Evolutionary conservation across 2,888 invertebrate species (phyloP).

Genomic region (Matsumyia berberina): DNA sequence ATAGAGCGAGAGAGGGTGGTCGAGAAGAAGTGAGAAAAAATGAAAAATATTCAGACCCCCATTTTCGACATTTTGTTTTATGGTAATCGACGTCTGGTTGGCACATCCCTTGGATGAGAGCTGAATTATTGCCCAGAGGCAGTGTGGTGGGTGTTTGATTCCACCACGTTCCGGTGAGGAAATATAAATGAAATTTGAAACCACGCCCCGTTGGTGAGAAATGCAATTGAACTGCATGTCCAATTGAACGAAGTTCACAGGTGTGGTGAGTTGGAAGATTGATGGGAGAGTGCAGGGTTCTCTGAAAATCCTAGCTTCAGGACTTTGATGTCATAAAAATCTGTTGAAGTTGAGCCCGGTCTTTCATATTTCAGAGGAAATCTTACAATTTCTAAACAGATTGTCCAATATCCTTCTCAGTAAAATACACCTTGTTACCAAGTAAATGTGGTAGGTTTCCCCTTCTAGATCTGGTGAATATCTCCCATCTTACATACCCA

Average conservation of each 20-base stretch:
- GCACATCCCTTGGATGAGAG: slow-evolving; percentile 58
- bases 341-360: too few species aligned
- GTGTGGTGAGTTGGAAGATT: slow-evolving; percentile 40
- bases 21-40: slow-evolving; percentile 47
- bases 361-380: background rate
- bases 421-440: background rate
- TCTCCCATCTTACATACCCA: slow-evolving; percentile 10
- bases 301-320: too few species aligned
- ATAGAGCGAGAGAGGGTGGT: slow-evolving; percentile 56
- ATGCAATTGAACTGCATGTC: background rate
- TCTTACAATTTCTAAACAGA: background rate
- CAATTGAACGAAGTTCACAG: slow-evolving; percentile 26
- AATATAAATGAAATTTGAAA: slow-evolving; percentile 29
- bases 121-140: slow-evolving; percentile 42
- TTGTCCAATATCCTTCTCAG: too few species aligned
- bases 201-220: slow-evolving; percentile 56
- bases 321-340: background rate
- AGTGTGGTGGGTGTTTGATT: slow-evolving; percentile 35
- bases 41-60: slow-evolving; percentile 61
- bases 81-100: slow-evolving; percentile 70
- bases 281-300: too few species aligned
- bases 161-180: slow-evolving; percentile 67
- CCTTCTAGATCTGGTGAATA: slow-evolving; percentile 53
- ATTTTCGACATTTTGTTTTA: slow-evolving; percentile 76
- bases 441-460: slow-evolving; percentile 48